Base-by-base conservation (phyloP, 2,888 invertebrate species). In the Apoderus coryli region DNA sequence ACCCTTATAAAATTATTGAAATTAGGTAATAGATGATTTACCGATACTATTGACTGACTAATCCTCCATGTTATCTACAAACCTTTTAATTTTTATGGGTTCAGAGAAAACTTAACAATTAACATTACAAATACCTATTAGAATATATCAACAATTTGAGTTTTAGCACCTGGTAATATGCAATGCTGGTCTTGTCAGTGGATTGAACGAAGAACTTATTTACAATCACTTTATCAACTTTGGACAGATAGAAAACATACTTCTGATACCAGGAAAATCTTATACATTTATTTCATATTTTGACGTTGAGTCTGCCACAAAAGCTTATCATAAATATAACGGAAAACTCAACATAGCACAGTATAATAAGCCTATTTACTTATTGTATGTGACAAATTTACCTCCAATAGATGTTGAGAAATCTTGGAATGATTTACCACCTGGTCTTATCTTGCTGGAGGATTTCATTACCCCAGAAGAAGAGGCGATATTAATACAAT, bases 181-280 rank as follows among this genome's bases (percentile, higher is more conserved):
- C 44, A 92, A 92, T 60, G 80, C 76, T 14, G 92, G 92, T 2
- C 67, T 89, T 35, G 79, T 77, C 2, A 85, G 80, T 41, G 84
- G 85, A 4, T 60, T 86, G 12, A 63, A 69, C 4, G 72, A 77
- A 50, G 72, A 76, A 46, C 51, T 59, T 26, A 48, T 90, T 6
- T 49, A 71, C 4, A 50, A 63, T 23, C 52, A 69, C 4, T 67
- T 73, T 30, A 48, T 57, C 3, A 48, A 60, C 32, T 60, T 62
- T 52, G 69, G 76, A 2, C 35, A 48, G 12, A 50, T 78, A 2
- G 64, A 67, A 11, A 65, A 70, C 27, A 64, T 84, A 19, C 54
- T 74, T 16, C 73, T 88, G 65, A 54, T 80, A 36, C 76, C 77
- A 11, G 74, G 75, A 33, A 86, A 88, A 59, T 79, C 88, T 0